Percentiles rank a stretch among this genome's conserved stretches.
Evolutionary conservation across 2,797 vertebrate species (phyloP).

Genomic region (Myripristis jacobus): DNA sequence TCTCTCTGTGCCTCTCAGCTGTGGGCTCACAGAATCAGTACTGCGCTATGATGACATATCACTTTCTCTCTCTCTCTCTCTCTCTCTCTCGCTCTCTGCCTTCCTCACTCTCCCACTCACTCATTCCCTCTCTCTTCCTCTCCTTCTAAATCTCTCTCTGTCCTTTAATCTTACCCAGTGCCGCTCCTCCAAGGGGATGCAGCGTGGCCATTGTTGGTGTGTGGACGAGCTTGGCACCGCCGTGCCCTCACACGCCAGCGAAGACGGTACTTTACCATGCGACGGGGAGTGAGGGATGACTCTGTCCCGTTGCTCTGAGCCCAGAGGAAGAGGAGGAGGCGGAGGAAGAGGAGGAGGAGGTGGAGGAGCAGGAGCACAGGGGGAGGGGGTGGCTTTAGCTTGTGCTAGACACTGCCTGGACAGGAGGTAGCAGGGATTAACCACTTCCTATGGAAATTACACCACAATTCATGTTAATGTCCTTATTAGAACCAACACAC

Average conservation of each 20-base stretch:
- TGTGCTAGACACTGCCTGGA: conserved; percentile 81
- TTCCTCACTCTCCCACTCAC: conserved; percentile 26
- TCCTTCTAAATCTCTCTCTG: conserved; percentile 55
- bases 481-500: conserved; percentile 65
- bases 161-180: conserved; percentile 81
- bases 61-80: conserved; percentile 60
- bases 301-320: conserved; percentile 69
- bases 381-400: conserved; percentile 78
- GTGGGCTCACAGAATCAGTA: conserved; percentile 58
- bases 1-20: conserved; percentile 56
- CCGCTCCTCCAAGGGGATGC: conserved; percentile 91
- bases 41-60: conserved; percentile 71
- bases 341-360: conserved; percentile 43
- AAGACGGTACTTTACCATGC: conserved; percentile 83
- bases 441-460: conserved; percentile 78
- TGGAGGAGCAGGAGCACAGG: conserved; percentile 67
- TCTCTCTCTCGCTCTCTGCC: conserved; percentile 41
- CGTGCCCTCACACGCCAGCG: conserved; percentile 72
- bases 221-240: conserved; percentile 88
- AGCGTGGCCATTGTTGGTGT: conserved; percentile 92
- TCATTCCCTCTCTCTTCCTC: conserved; percentile 10
- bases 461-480: conserved; percentile 66
- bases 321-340: conserved; percentile 67
- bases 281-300: conserved; percentile 82
- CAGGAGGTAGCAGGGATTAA: conserved; percentile 82